Percentiles rank a stretch among this genome's conserved stretches.
These are phyloP conservation scores for Spea hammondii DNA, from an alignment of 2,797 vertebrate species.

Conservation along the genomic window DNA sequence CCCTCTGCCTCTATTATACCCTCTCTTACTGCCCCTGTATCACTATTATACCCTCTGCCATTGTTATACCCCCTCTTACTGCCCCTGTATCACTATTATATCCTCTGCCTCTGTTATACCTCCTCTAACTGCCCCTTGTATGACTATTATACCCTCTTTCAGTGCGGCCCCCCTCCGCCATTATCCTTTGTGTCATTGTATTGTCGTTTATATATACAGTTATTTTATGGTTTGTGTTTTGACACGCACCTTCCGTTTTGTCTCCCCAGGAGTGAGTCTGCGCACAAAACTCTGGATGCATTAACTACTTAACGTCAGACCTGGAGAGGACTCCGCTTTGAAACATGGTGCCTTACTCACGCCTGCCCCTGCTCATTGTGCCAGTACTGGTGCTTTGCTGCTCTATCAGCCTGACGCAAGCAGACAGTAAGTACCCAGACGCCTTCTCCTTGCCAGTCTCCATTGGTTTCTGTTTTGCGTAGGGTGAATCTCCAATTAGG, in stretches of 20 bases:
- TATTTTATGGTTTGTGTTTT: not conserved
- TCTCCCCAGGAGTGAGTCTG: slow-evolving; percentile 61
- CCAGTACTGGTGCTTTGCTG: slow-evolving; percentile 73
- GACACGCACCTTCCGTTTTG: slow-evolving; percentile 6
- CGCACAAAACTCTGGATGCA: slow-evolving; percentile 60
- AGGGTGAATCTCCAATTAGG: too few species aligned
- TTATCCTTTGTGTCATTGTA: too few species aligned
- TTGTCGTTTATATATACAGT: too few species aligned
- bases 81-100: not conserved
- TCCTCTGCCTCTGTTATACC: too few species aligned
- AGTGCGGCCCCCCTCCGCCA: too few species aligned
- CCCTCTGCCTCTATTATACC: not conserved
- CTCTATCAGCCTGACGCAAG: slow-evolving; percentile 67
- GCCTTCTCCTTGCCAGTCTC: not conserved
- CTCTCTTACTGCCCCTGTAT: not conserved
- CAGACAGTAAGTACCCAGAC: slow-evolving; percentile 79
- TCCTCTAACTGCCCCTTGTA: not conserved
- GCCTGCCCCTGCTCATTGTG: slow-evolving; percentile 65
- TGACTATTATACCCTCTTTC: not conserved
- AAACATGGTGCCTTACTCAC: slow-evolving; percentile 77
- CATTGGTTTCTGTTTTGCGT: not conserved
- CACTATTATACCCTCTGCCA: not conserved
- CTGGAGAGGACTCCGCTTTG: slow-evolving; percentile 67
- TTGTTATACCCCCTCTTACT: not conserved
- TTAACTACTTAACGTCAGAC: slow-evolving; percentile 61